Conservation (phyloP, 2,113 vertebrate species). For the Bagarius yarrelli region DNA sequence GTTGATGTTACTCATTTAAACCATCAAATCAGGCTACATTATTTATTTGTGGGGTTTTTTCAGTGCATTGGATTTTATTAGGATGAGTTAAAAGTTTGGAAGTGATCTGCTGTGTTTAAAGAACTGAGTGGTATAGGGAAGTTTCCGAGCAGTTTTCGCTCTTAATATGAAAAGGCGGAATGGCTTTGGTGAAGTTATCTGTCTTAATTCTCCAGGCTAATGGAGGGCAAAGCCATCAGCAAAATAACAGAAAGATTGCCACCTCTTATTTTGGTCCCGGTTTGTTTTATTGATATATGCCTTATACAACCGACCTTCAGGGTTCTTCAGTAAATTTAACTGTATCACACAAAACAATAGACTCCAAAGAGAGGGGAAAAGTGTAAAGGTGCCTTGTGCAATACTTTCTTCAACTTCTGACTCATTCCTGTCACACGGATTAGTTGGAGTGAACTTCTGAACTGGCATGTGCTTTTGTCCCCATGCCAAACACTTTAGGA, state of each 20-base stretch:
- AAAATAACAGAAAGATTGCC: slow-evolving; percentile 62
- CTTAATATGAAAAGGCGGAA: background rate
- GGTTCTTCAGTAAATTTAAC: slow-evolving; percentile 21
- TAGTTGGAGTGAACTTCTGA: slow-evolving; percentile 28
- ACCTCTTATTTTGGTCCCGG: slow-evolving; percentile 59
- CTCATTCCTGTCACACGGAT: background rate
- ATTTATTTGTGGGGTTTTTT: slow-evolving; percentile 22
- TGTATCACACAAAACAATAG: slow-evolving; percentile 17
- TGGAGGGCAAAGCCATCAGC: slow-evolving; percentile 69
- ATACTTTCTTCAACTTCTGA: slow-evolving; percentile 8
- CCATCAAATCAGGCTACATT: slow-evolving; percentile 13
- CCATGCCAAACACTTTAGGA: slow-evolving; percentile 4
- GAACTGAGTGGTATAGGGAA: slow-evolving; percentile 11
- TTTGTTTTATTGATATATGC: slow-evolving; percentile 47
- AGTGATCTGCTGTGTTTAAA: slow-evolving; percentile 23
- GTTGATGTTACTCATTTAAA: slow-evolving; percentile 44
- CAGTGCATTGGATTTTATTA: slow-evolving; percentile 22
- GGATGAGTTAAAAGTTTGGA: slow-evolving; percentile 19
- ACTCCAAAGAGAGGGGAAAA: background rate
- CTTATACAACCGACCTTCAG: slow-evolving; percentile 61
- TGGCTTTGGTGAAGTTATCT: slow-evolving; percentile 61
- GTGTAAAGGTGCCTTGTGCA: slow-evolving; percentile 15
- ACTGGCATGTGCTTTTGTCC: slow-evolving; percentile 26
- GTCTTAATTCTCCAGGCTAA: slow-evolving; percentile 69
- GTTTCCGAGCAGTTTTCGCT: slow-evolving; percentile 8